Percentiles rank a stretch among this genome's conserved stretches.
Evolutionary conservation across 2,113 vertebrate genomes (phyloP).

Genomic region (Penelope pileata): DNA sequence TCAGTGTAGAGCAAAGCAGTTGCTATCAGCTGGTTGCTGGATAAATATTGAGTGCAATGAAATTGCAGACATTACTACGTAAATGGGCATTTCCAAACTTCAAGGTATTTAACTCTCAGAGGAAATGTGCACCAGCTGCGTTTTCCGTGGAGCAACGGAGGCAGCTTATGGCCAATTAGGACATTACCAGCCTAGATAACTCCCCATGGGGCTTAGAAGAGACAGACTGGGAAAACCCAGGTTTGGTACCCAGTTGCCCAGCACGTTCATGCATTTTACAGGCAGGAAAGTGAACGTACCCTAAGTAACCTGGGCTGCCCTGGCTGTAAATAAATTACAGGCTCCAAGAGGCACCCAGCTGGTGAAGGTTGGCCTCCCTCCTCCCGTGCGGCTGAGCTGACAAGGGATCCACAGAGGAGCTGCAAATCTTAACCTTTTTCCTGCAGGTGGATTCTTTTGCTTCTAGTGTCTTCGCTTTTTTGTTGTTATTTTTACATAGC

Average conservation of each 20-base stretch:
- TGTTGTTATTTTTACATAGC: constrained; percentile 36
- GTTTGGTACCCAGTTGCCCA: not conserved
- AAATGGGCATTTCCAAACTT: constrained; percentile 26
- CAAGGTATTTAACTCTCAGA: not conserved
- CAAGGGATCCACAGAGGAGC: not conserved
- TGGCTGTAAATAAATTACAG: not conserved
- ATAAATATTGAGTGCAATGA: constrained; percentile 1
- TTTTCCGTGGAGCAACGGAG: not conserved
- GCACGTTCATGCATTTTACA: not conserved
- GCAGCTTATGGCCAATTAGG: not conserved
- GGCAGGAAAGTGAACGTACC: not conserved
- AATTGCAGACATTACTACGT: not conserved
- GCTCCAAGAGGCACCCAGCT: not conserved
- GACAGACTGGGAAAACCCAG: not conserved
- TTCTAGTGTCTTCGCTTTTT: constrained; percentile 12
- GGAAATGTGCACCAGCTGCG: not conserved
- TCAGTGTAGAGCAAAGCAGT: constrained; percentile 31
- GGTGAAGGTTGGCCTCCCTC: not conserved
- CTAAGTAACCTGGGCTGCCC: not conserved
- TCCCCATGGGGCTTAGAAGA: not conserved
- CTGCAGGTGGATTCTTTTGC: not conserved
- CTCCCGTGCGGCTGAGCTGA: not conserved
- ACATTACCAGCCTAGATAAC: not conserved
- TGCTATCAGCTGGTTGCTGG: constrained; percentile 32
- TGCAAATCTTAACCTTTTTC: not conserved